Evolutionary conservation across 2,113 vertebrate species (phyloP).

Genomic region (Raphicerus campestris): DNA sequence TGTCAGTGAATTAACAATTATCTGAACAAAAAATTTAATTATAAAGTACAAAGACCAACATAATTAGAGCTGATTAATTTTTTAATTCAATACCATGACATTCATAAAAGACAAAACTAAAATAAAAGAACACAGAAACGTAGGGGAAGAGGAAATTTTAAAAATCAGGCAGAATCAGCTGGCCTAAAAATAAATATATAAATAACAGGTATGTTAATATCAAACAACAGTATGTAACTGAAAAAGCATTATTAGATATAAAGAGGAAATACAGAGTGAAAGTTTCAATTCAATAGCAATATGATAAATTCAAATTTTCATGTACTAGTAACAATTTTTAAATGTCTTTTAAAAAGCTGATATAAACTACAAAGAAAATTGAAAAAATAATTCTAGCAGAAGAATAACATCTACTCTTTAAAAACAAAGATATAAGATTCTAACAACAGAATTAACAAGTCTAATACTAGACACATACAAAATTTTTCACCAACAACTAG

Average conservation of each 20-base stretch:
- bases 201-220: neutral
- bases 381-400: neutral
- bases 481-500: neutral
- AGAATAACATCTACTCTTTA: neutral
- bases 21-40: neutral
- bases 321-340: neutral
- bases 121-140: neutral
- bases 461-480: neutral
- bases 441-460: slow-evolving; percentile 12
- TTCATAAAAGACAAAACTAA: neutral
- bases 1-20: neutral
- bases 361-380: neutral
- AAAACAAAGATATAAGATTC: neutral
- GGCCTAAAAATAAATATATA: neutral
- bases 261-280: neutral
- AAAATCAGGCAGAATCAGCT: neutral
- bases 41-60: neutral
- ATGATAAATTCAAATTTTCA: neutral
- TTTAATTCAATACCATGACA: neutral
- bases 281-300: neutral
- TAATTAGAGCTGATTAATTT: neutral
- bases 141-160: neutral
- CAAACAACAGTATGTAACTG: neutral
- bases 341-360: neutral
- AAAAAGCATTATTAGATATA: slow-evolving; percentile 6